Base-by-base conservation (phyloP, 2,888 invertebrate species). In the Laspeyria flexula region DNA sequence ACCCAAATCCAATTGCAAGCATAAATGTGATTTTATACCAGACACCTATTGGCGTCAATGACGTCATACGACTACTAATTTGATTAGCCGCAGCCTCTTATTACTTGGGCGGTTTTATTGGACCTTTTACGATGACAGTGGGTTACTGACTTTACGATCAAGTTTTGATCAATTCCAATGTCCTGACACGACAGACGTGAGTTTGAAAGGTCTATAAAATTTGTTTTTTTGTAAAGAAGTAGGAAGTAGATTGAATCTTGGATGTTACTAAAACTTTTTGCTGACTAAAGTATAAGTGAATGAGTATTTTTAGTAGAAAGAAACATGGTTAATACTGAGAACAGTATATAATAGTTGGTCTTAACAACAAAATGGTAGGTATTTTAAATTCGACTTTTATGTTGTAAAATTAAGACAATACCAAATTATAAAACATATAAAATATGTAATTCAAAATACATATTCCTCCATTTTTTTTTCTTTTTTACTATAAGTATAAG, bases 91-190 rank as follows among this genome's bases (percentile, higher is more conserved):
- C 51, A n/a, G 33, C 34, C 51, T 50, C 59, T 54, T 42, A 55
- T 57, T 50, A 52, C 44, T 63, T 60, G 41, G 12, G 33, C 42
- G 52, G 59, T 38, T 77, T 72, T 76, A 79, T 73, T 73, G 70
- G 70, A 62, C 73, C 61, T 75, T 73, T 83, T 79, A 84, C 67
- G 77, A 77, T 51, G 53, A 65, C 71, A 65, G 68, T 69, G 71
- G 70, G 71, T 71, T 64, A 72, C 70, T 73, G 73, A 65, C 64
- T 73, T 75, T 75, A 78, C 71, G 74, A 72, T 71, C 55, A 45
- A 65, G 68, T 73, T 81, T 81, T 82, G 82, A 83, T 86, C 79
- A 73, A 74, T 74, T 55, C 65, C 64, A 65, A 69, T 55, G 43
- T 45, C 27, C 43, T 47, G 39, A 64, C 43, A 47, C 13, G 16